Percentiles rank a stretch among this genome's conserved stretches.
Evolutionary conservation across 2,113 vertebrate genomes (phyloP).

Genomic region (Buteo buteo): DNA sequence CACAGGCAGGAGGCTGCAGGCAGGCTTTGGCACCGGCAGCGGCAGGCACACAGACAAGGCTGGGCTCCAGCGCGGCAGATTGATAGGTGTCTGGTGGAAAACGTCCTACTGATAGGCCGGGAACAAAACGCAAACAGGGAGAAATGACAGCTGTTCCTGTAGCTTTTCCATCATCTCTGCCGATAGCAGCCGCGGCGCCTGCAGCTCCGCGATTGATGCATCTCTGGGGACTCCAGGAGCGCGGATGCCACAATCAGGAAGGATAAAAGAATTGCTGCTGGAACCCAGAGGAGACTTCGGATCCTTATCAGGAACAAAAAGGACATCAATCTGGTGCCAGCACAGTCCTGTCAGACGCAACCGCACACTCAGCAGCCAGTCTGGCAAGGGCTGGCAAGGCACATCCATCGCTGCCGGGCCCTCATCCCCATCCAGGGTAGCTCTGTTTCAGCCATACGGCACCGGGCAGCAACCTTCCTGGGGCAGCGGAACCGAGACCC

Average conservation of each 20-base stretch:
- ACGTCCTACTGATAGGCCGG: constrained; percentile 47
- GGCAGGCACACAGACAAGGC: not conserved
- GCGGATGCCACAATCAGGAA: constrained; percentile 52
- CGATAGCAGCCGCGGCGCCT: constrained; percentile 48
- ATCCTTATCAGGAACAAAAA: constrained; percentile 69
- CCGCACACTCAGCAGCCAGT: not conserved
- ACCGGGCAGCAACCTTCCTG: not conserved
- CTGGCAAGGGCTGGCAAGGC: not conserved
- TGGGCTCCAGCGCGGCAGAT: not conserved
- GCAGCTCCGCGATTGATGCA: constrained; percentile 49
- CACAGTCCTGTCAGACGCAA: not conserved
- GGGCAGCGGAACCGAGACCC: not conserved
- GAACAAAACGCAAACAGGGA: constrained; percentile 63
- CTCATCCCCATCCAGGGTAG: not conserved
- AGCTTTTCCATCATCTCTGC: constrained; percentile 64
- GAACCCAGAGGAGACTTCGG: constrained; percentile 57
- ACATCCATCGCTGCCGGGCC: rapidly evolving
- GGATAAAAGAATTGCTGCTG: constrained; percentile 63
- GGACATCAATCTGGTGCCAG: constrained; percentile 61
- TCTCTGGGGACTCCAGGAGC: constrained; percentile 8
- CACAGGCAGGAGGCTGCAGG: not conserved
- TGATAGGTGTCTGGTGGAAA: constrained; percentile 58
- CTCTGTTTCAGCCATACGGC: not conserved
- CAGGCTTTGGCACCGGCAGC: not conserved
- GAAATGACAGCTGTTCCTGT: constrained; percentile 68